Percentiles rank a stretch among this genome's conserved stretches.
Conservation (phyloP, 2,797 vertebrate species). For the Gastrophryne carolinensis region DNA sequence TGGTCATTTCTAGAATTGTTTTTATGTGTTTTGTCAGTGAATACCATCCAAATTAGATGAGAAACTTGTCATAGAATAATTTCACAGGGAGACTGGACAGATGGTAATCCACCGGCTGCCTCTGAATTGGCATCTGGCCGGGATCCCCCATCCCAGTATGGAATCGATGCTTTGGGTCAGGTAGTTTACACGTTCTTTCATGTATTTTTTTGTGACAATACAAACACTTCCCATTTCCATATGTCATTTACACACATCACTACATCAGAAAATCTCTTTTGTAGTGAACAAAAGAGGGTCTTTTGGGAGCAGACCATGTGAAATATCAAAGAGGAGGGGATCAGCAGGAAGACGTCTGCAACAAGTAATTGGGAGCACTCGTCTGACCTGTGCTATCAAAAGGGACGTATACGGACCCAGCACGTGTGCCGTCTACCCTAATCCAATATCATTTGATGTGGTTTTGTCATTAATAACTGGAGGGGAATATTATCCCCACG, state of each 20-base stretch:
- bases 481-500: constrained; percentile 15
- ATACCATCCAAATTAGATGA: too few relatives aligned
- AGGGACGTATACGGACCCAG: constrained; percentile 17
- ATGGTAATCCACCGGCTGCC: constrained; percentile 1
- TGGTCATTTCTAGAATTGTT: too few relatives aligned
- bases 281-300: constrained; percentile 1
- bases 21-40: too few relatives aligned
- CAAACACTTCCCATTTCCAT: constrained; percentile 1
- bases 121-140: constrained; percentile 25
- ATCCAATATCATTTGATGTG: background rate
- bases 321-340: constrained; percentile 27
- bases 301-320: constrained; percentile 13
- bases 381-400: background rate
- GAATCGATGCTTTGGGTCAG: constrained; percentile 1
- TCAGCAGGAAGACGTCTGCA: background rate
- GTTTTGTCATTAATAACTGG: constrained; percentile 35
- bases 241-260: constrained; percentile 13
- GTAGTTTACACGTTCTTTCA: constrained; percentile 6
- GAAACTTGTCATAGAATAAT: too few relatives aligned
- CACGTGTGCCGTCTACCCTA: background rate
- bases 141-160: constrained; percentile 11
- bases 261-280: constrained; percentile 1
- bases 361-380: constrained; percentile 16
- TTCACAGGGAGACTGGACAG: constrained; percentile 1
- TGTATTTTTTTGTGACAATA: constrained; percentile 19